Evolutionary conservation across 2,888 invertebrate species (phyloP).

Genomic region (Leptinotarsa juncta): DNA sequence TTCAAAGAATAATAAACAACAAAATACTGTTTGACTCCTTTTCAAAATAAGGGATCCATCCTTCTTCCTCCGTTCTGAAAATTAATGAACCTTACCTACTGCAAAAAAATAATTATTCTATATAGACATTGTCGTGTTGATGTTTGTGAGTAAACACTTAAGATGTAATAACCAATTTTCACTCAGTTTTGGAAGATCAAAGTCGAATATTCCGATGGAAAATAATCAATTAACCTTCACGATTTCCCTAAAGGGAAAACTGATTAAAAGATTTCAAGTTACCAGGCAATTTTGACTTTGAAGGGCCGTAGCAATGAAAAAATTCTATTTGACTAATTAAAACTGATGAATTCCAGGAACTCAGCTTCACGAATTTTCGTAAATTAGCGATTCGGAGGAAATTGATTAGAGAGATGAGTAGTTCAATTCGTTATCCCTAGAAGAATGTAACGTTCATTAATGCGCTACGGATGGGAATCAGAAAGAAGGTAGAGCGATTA

Average conservation of each 20-base stretch:
- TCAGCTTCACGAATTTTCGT: background rate
- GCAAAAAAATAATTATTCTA: no score
- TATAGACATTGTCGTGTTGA: conserved; percentile 25
- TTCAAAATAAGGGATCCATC: no score
- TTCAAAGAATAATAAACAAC: no score
- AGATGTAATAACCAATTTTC: conserved; percentile 28
- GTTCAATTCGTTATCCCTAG: no score
- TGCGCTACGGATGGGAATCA: no score
- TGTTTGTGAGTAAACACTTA: conserved; percentile 36
- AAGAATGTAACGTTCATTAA: no score
- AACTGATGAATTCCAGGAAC: conserved; percentile 25
- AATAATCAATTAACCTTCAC: conserved; percentile 47
- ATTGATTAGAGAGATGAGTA: background rate
- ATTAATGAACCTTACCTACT: no score
- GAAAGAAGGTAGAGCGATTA: no score
- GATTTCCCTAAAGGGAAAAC: conserved; percentile 35
- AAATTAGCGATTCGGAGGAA: background rate
- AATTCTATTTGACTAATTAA: conserved; percentile 36
- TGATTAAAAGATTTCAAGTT: conserved; percentile 52
- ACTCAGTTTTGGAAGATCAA: conserved; percentile 36
- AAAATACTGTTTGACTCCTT: no score
- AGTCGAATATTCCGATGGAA: conserved; percentile 32
- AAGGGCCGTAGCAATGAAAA: conserved; percentile 31
- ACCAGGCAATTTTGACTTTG: conserved; percentile 18
- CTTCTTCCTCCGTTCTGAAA: no score